Base-by-base conservation (phyloP, 2,797 vertebrate genomes). In the Serranus cabrilla region DNA sequence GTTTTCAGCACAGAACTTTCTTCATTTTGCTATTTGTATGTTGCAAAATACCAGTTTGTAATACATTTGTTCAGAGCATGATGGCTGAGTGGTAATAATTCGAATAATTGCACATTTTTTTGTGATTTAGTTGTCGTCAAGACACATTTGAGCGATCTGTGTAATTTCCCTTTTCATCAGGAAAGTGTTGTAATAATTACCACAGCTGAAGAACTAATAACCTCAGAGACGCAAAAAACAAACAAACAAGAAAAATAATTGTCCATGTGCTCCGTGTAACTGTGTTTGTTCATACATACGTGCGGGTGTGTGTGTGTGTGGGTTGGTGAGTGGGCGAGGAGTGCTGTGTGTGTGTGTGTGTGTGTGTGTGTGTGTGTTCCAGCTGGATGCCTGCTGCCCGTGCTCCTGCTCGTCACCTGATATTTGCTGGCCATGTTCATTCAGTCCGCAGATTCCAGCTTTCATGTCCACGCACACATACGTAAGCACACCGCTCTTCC, bases 351-450 rank as follows among this genome's bases (percentile, higher is more conserved):
- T 52, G 59, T 40, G 54, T 60, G 39, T 60, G 25, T 46, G 60
- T 52, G 45, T 63, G 21, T 47, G 49, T 55, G 64, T 52, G 52
- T 39, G n/a, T 55, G n/a, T 42, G 4, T 2, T 77, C 57, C 42
- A 60, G 72, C 75, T 77, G 56, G 78, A 69, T 20, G 75, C 63
- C 61, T 68, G 56, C 21, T 37, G 71, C 39, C 60, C 34, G 25
- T 67, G 64, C 68, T 83, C 46, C 72, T 74, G 78, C 71, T 68
- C 39, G 61, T 88, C 85, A 86, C 91, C 81, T 80, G 89, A 76
- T 88, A 67, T 79, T 76, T 51, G 6, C 68, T 61, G 74, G 63
- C 73, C 52, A 2, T 54, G 50, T 72, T 84, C 82, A 70, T 80
- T 74, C 78, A 75, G 57, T 63, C 71, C 25, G 27, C 86, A 74